Percentiles rank a stretch among this genome's conserved stretches.
Conservation (phyloP, 2,113 vertebrate genomes). For the Platycercus adscitus region DNA sequence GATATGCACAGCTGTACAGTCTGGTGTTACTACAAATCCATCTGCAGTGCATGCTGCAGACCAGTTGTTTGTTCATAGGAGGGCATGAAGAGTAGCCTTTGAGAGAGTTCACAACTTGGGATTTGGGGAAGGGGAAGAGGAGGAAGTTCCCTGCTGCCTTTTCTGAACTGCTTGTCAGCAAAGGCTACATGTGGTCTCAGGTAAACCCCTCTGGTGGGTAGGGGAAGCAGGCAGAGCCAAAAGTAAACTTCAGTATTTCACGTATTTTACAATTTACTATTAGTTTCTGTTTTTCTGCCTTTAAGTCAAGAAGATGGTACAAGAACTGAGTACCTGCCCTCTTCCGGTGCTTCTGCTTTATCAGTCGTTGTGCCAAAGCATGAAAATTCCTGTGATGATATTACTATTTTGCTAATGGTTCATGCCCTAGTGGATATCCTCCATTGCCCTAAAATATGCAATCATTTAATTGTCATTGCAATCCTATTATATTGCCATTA, state of each 20-base stretch:
- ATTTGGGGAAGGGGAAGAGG: not conserved
- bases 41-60: not conserved
- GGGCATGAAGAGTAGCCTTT: not conserved
- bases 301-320: not conserved
- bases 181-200: rapidly evolving
- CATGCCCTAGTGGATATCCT: constrained; percentile 64
- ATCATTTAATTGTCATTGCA: constrained; percentile 78
- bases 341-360: not conserved
- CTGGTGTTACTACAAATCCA: not conserved
- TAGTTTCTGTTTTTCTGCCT: not conserved
- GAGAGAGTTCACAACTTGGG: not conserved
- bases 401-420: constrained; percentile 66
- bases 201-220: not conserved
- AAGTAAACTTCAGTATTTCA: rapidly evolving
- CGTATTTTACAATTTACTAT: rapidly evolving
- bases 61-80: not conserved
- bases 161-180: not conserved
- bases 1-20: not conserved
- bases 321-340: not conserved
- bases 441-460: constrained; percentile 74
- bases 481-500: constrained; percentile 79
- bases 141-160: not conserved
- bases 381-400: constrained; percentile 10
- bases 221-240: not conserved
- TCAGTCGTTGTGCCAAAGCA: constrained; percentile 36